These are phyloP conservation scores for Drosophila pectinifera DNA, from an alignment of 1,140 invertebrate species.

Conservation along the genomic window DNA sequence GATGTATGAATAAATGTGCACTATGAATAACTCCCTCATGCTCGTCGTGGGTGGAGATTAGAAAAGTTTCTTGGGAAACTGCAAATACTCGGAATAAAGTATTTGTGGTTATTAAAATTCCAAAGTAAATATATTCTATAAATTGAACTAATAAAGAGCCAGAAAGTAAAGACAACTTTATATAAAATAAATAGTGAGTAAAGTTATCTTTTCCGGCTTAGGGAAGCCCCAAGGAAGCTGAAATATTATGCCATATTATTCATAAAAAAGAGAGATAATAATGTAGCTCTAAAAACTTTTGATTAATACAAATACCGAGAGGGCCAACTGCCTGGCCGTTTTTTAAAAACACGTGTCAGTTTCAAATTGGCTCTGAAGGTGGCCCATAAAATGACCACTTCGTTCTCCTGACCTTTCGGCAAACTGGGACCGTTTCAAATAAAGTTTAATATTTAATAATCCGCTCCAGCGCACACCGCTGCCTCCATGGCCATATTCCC, in stretches of 20 bases:
- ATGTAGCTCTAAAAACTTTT: not conserved
- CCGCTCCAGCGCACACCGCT: slow-evolving; percentile 42
- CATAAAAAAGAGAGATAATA: too few relatives aligned
- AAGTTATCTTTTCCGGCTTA: not conserved
- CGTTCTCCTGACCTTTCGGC: slow-evolving; percentile 17
- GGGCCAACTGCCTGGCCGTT: not conserved
- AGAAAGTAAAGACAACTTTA: too few relatives aligned
- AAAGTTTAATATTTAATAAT: slow-evolving; percentile 77
- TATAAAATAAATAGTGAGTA: too few relatives aligned
- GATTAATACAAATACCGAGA: slow-evolving; percentile 1
- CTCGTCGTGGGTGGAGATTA: slow-evolving; percentile 4
- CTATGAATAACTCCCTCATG: not conserved
- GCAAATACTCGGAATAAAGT: not conserved
- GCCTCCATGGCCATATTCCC: not conserved
- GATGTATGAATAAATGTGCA: not conserved
- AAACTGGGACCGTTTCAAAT: slow-evolving; percentile 15
- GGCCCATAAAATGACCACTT: slow-evolving; percentile 13
- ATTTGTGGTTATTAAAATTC: not conserved
- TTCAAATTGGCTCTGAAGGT: slow-evolving; percentile 21
- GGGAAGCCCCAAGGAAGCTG: not conserved
- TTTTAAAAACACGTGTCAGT: slow-evolving; percentile 31
- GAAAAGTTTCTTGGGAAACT: slow-evolving; percentile 14
- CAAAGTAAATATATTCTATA: not conserved
- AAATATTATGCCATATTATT: not conserved
- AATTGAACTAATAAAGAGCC: not conserved